phyloP scores from a whole-genome alignment of 1,140 invertebrate species.

The Oreohelix idahoensis region DNA sequence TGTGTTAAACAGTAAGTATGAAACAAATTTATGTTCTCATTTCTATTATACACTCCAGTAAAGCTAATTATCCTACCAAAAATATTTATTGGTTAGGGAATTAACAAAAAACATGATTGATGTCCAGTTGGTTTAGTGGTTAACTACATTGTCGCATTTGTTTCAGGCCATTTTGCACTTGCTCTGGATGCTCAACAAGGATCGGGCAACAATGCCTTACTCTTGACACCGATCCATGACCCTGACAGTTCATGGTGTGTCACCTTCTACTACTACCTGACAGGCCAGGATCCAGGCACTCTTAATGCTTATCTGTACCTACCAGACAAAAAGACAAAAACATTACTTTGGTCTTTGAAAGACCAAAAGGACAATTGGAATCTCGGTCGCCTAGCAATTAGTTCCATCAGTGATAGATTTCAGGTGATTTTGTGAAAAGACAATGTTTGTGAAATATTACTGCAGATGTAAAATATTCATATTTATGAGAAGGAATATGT shows the following conservation, averaged over 20 bases:
- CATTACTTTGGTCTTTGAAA: constrained; percentile 12
- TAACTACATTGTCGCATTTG: neutral
- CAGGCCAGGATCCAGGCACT: constrained; percentile 12
- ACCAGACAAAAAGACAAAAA: constrained; percentile 14
- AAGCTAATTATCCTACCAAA: too few relatives aligned
- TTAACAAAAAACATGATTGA: too few relatives aligned
- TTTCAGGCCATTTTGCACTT: constrained; percentile 35
- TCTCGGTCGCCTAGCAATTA: constrained; percentile 55
- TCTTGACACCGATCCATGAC: constrained; percentile 15
- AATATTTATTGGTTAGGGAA: too few relatives aligned
- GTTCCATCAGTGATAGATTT: constrained; percentile 31
- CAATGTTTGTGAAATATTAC: too few relatives aligned
- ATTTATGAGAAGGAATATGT: neutral
- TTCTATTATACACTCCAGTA: too few relatives aligned
- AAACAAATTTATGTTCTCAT: too few relatives aligned
- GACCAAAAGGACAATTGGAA: constrained; percentile 66
- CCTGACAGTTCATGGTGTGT: constrained; percentile 8
- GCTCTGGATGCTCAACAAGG: neutral
- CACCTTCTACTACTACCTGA: constrained; percentile 27
- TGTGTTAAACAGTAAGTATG: too few relatives aligned
- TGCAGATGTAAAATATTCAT: neutral
- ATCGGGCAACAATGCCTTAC: constrained; percentile 2
- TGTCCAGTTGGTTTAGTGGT: neutral
- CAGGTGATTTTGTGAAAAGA: constrained; percentile 4
- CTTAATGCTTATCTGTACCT: constrained; percentile 26